phyloP scores from a whole-genome alignment of 1,140 invertebrate genomes.

The Hydropsyche tenuis region DNA sequence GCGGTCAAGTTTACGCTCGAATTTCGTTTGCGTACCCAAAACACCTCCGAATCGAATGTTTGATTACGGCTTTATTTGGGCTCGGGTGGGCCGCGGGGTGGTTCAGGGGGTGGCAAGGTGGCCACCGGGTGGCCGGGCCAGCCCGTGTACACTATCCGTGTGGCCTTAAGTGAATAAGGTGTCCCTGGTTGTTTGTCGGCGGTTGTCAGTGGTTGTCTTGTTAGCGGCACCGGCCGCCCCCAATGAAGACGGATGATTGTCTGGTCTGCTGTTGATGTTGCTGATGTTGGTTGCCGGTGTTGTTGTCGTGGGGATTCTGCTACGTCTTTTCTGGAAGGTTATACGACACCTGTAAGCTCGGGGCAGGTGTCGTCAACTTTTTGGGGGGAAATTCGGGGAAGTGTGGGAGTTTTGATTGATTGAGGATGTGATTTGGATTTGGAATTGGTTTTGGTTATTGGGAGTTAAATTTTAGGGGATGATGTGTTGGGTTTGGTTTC shows the following conservation, averaged over 20 bases:
- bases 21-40: no score
- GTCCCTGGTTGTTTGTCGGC: slow-evolving; percentile 39
- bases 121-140: background rate
- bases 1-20: no score
- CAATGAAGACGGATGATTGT: slow-evolving; percentile 39
- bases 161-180: slow-evolving; percentile 30
- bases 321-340: background rate
- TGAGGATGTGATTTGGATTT: no score
- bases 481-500: no score
- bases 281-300: no score
- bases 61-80: background rate
- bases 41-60: slow-evolving; percentile 19
- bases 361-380: slow-evolving; percentile 13
- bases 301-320: slow-evolving; percentile 4
- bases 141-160: slow-evolving; percentile 5
- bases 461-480: no score
- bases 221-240: slow-evolving; percentile 21
- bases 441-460: no score
- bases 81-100: no score
- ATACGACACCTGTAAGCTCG: slow-evolving; percentile 7
- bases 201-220: slow-evolving; percentile 35
- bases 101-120: no score
- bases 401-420: no score
- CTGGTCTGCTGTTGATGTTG: slow-evolving; percentile 1
- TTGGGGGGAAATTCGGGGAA: no score